These are phyloP conservation scores for Ariopsis seemanni DNA, from an alignment of 2,113 vertebrate species.

Conservation along the genomic window DNA sequence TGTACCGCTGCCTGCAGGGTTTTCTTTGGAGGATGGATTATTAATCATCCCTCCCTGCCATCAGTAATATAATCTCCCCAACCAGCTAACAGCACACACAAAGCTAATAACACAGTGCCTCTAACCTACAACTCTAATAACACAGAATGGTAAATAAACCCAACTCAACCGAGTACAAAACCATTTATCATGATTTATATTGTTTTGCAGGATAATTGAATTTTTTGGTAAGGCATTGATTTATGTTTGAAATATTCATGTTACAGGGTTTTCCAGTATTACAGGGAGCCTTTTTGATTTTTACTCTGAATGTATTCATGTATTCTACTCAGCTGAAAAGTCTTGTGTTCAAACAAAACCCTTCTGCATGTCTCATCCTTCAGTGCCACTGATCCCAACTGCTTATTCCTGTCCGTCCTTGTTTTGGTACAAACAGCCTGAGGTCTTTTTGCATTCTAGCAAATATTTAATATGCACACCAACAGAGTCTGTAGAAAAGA, in stretches of 20 bases:
- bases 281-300: background rate
- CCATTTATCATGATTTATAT: slow-evolving; percentile 23
- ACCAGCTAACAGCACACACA: slow-evolving; percentile 37
- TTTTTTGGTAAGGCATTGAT: slow-evolving; percentile 3
- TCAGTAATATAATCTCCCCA: slow-evolving; percentile 36
- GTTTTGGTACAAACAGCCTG: slow-evolving; percentile 15
- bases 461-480: slow-evolving; percentile 18
- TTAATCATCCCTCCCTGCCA: slow-evolving; percentile 39
- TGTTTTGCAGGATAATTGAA: slow-evolving; percentile 25
- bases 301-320: background rate
- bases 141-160: slow-evolving; percentile 17
- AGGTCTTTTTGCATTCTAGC: background rate
- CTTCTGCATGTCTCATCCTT: slow-evolving; percentile 27
- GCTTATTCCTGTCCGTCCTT: slow-evolving; percentile 12
- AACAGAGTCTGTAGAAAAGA: background rate
- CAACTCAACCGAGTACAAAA: slow-evolving; percentile 3
- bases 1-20: slow-evolving; percentile 32
- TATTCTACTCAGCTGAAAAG: slow-evolving; percentile 12
- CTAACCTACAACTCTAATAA: slow-evolving; percentile 18
- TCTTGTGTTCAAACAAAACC: slow-evolving; percentile 24
- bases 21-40: slow-evolving; percentile 36
- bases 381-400: slow-evolving; percentile 17
- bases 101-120: slow-evolving; percentile 27
- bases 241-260: slow-evolving; percentile 1
- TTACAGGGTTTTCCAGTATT: background rate